Evolutionary conservation across 35 echinoderm and acorn worm species (phyloP), one percentile per base, ranked within the genome.

Genomic region (Acanthaster planci): DNA sequence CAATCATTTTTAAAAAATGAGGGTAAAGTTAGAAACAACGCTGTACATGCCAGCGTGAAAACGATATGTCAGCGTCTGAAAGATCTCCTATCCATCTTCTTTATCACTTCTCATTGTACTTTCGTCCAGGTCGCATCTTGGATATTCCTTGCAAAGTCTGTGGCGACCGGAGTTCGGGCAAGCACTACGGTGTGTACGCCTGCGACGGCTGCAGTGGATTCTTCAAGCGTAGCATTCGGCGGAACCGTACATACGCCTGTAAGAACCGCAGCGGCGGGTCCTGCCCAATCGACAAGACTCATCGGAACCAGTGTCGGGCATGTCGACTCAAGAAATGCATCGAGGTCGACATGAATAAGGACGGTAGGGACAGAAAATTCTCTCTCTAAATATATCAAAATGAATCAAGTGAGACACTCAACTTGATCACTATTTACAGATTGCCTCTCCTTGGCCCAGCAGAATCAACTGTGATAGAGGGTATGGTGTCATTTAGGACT

Each of bases 201-300:
- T 99, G 96, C 51, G 96, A 99, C 50, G 96, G 96, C 38, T 99
- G 96, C 80, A 99, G 96, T 36, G 92, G 96, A 3, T 99, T 99
- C 83, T 99, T 99, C 72, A 99, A 99, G 72, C 81, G 96, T 15
- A 99, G 96, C 40, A 99, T 99, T 42, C 78, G 92, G 39, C 51
- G 96, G 35, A 94, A 94, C 67, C 57, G 92, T 16, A 87, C 85
- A 9, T 99, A 99, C 60, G 86, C 91, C 37, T 99, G 96, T 37
- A 99, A 89, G 76, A 93, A 93, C 27, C 51, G 88, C 36, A 89
- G 88, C 29, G 85, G 88, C 39, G 95, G 84, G 50, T 80, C 77
- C 5, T 99, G 96, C 72, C 96, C 96, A 37, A 99, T 99, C 1
- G 96, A 99, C 75, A 99, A 99, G 76, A 99, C 96, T 27, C 96